Base-by-base conservation (phyloP, 2,888 invertebrate species). In the Tenthredo distinguenda region DNA sequence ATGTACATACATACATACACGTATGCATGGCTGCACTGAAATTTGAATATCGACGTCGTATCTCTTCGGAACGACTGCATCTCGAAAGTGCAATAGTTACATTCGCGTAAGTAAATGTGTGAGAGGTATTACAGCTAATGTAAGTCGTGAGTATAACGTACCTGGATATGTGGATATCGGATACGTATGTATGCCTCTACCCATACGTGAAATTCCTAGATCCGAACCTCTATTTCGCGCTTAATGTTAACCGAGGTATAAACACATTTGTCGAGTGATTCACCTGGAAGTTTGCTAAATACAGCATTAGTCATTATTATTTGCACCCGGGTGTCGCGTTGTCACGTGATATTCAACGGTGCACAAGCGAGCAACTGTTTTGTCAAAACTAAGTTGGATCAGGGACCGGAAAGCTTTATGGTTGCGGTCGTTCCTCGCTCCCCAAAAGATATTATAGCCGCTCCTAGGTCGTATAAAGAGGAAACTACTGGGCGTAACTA, bases 271-370 rank as follows among this genome's bases (percentile, higher is more conserved):
- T 81, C 62, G 81, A 40, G 62, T 37, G 18, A 68, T 62, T 40
- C 40, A 34, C 34, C 18, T 77, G 31, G 18, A 55, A 81, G 81
- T 50, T 81, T 37, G 37, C 62, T 62, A 81, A 40, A 58, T 62
- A 40, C 21, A 47, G 79, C 40, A 79, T 79, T 79, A 79, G 79
- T 79, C 79, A 58, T 79, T 79, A 62, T 79, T 79, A 79, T 79
- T 79, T 58, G 34, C 47, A 40, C 18, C 55, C 43, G 4, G 40
- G 68, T 31, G n/a, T 40, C 2, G 47, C n/a, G 40, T 79, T 79
- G 37, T 79, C 50, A 26, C 15, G 26, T 47, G 47, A 15, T 50
- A 12, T 40, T n/a, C 43, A 26, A 21, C 21, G 40, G 21, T 74
- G 43, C 21, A 43, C 26, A 62, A 34, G 55, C 18, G n/a, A 50